Evolutionary conservation across 1,140 invertebrate genomes (phyloP), one percentile per base, ranked within the genome.

Genomic region (Pollicipes pollicipes): DNA sequence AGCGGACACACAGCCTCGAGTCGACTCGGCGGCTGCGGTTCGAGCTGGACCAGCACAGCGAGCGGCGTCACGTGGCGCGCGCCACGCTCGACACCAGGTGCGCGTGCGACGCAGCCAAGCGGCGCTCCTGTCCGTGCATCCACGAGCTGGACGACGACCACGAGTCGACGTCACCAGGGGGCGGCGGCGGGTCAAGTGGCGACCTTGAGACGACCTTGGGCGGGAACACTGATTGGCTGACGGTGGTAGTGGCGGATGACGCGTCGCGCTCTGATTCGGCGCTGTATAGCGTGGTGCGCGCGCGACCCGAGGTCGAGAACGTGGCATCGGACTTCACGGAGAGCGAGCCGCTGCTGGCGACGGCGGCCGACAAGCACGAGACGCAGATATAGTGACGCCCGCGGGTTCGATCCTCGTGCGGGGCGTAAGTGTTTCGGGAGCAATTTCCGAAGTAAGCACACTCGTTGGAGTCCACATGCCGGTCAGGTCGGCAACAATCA

Each of bases 11-110:
- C 69, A 90, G 88, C 76, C 83, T 89, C 73, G 89, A 91, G 77
- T 90, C 88, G 30, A 88, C 88, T 30, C 90, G 91, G 76, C 86
- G 87, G 74, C 77, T 91, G 37, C 79, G 89, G 66, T 91, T 91
- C 75, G 88, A 88, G 0, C 86, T 69, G 58, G 71, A 70, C 21
- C 70, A 71, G 29, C 70, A 71, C 27, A 66, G 64, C 6, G 68
- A 67, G 58, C 24, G n/a, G 31, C 13, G 13, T 8, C 21, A 1
- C 0, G 21, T 29, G 2, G 64, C 30, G 67, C 30, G 17, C 0
- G 63, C 68, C 4, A 66, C 68, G 16, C 70, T 69, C 24, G 58
- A 32, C 4, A 69, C 72, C n/a, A 58, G 66, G 45, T 73, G 70
- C 29, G 70, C 70, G 16, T 58, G 64, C 16, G 68, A 71, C 31